Evolutionary conservation across 2,888 invertebrate genomes (phyloP).

Genomic region (Teleiodes luculella): DNA sequence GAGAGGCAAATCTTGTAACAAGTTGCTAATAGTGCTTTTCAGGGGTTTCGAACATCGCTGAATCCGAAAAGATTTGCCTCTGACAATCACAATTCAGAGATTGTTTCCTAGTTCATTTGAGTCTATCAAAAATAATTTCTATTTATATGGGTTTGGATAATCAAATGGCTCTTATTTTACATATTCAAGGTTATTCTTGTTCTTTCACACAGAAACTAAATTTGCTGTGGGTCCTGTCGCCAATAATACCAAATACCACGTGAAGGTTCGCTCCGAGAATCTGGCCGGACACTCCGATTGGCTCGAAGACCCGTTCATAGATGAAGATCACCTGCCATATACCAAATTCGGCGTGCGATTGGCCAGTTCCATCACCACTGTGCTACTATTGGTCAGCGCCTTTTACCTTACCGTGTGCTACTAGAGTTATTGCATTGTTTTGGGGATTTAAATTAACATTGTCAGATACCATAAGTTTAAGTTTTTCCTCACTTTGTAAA

Average conservation of each 20-base stretch:
- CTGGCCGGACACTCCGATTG: conserved; percentile 64
- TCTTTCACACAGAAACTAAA: conserved; percentile 41
- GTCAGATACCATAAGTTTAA: too few relatives aligned
- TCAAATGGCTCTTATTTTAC: too few relatives aligned
- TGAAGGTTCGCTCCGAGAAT: conserved; percentile 56
- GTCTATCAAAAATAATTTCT: too few relatives aligned
- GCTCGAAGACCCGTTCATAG: conserved; percentile 27
- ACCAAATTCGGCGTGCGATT: conserved; percentile 34
- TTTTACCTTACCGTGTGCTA: conserved; percentile 30
- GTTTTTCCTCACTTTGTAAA: too few relatives aligned
- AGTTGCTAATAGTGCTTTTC: too few relatives aligned
- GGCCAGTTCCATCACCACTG: conserved; percentile 19
- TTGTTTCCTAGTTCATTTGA: too few relatives aligned
- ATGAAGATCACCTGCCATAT: neutral
- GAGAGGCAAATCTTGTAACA: too few relatives aligned
- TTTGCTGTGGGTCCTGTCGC: conserved; percentile 50
- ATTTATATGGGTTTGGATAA: too few relatives aligned
- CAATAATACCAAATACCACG: conserved; percentile 55
- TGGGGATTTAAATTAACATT: neutral
- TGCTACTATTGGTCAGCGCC: conserved; percentile 33
- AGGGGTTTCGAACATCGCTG: too few relatives aligned
- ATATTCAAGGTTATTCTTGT: too few relatives aligned
- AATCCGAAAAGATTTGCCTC: too few relatives aligned
- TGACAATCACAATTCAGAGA: too few relatives aligned
- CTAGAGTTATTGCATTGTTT: conserved; percentile 16